Conservation (phyloP, 1,140 invertebrate genomes). For the Eubasilissa regina region DNA sequence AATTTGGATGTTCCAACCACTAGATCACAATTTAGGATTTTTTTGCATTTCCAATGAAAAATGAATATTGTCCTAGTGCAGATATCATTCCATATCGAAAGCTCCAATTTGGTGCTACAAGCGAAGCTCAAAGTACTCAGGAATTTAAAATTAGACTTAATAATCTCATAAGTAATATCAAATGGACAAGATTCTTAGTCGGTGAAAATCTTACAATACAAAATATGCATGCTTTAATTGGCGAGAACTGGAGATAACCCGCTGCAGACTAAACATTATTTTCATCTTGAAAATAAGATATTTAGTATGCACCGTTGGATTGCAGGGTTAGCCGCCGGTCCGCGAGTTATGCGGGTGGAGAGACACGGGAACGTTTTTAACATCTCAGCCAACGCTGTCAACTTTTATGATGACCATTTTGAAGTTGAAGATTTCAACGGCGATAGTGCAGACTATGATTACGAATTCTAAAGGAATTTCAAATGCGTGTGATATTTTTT, state of each 20-base stretch:
- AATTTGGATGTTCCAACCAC: not conserved
- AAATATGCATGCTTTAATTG: too few relatives aligned
- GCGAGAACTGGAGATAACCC: too few relatives aligned
- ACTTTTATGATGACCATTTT: slow-evolving; percentile 47
- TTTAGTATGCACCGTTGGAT: slow-evolving; percentile 20
- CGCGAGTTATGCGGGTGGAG: slow-evolving; percentile 35
- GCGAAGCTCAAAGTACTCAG: too few relatives aligned
- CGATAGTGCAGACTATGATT: slow-evolving; percentile 44
- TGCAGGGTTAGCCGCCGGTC: slow-evolving; percentile 18
- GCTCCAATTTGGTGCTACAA: too few relatives aligned
- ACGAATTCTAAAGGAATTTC: slow-evolving; percentile 39
- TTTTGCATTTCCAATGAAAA: not conserved
- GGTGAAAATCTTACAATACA: too few relatives aligned
- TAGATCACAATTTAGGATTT: not conserved
- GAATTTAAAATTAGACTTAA: too few relatives aligned
- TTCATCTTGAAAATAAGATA: not conserved
- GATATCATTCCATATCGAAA: too few relatives aligned
- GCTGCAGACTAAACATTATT: too few relatives aligned
- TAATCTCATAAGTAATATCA: too few relatives aligned
- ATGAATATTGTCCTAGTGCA: too few relatives aligned
- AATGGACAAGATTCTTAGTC: too few relatives aligned
- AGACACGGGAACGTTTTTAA: slow-evolving; percentile 43
- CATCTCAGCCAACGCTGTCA: slow-evolving; percentile 42
- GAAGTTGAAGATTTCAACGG: slow-evolving; percentile 38
- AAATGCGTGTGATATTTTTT: not conserved